Base-by-base conservation (phyloP, 2,888 invertebrate species). In the Pterostichus madidus region DNA sequence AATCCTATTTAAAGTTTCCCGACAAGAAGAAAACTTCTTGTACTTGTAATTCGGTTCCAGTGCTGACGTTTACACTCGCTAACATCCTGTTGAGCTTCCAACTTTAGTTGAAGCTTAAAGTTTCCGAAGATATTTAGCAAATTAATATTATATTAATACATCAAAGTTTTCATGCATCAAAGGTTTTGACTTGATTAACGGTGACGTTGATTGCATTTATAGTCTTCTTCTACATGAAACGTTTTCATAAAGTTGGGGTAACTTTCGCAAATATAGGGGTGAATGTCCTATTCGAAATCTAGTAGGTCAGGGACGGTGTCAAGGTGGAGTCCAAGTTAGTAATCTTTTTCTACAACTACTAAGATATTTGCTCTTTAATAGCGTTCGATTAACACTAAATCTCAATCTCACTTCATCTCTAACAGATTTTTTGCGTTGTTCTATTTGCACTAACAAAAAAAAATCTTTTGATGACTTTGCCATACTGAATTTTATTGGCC, bases 101-200 rank as follows among this genome's bases (percentile, higher is more conserved):
- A 71, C 15, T 71, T 35, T 11, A 11, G 39, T 31, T 1, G 11
- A 31, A 7, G 2, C 68, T 44, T 44, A 71, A 71, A 71, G 11
- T 71, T 56, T 44, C 10, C 44, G 44, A 17, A 46, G 68, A 44
- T 71, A 71, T 71, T 39, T 71, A 46, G 44, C 17, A 71, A 44
- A 71, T 71, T 71, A 39, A 71, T 71, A 71, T 39, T 71, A 46
- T 17, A 71, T 44, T 71, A 46, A 68, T 68, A 68, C 39, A 68
- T 44, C 44, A 68, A 44, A 44, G 44, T 46, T 46, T 44, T 6
- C 11, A 32, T n/a, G 68, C 68, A 71, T 71, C 68, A 44, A 71
- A 44, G 44, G 17, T 44, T 17, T 52, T 44, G 44, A 39, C 1
- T 71, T 71, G 8, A 71, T 44, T 71, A 44, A 44, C 11, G 44